Evolutionary conservation across 2,888 invertebrate species (phyloP).

Genomic region (Graphium colonna): DNA sequence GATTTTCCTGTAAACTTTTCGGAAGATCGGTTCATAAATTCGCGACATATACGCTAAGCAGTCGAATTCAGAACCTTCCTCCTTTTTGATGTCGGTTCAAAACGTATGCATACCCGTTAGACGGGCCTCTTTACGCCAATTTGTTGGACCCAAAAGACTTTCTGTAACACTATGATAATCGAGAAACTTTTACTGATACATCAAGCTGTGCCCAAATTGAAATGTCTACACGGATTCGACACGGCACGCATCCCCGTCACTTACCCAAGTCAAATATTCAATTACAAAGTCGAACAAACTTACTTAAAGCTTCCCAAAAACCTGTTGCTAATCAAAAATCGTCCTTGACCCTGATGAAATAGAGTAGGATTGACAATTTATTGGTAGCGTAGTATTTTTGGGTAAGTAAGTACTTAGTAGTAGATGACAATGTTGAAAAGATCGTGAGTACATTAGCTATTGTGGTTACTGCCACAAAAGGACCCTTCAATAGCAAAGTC

Average conservation of each 20-base stretch:
- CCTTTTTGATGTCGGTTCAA: no score
- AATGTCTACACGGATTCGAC: constrained; percentile 48
- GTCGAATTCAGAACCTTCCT: no score
- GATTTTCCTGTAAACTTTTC: no score
- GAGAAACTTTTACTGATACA: background rate
- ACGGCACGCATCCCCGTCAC: constrained; percentile 62
- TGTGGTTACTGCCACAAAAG: constrained; percentile 55
- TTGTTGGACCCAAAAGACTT: background rate
- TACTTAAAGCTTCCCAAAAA: constrained; percentile 17
- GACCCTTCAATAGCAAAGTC: constrained; percentile 58
- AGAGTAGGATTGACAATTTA: constrained; percentile 2
- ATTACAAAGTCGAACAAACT: constrained; percentile 49
- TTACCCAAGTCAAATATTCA: constrained; percentile 76
- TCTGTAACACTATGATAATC: background rate
- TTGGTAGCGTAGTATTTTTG: constrained; percentile 25
- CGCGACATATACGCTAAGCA: no score
- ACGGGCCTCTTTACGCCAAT: background rate
- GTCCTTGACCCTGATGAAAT: constrained; percentile 23
- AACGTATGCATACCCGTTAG: background rate
- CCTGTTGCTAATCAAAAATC: constrained; percentile 20
- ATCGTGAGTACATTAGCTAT: constrained; percentile 75
- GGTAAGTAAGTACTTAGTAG: constrained; percentile 63
- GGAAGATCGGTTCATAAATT: no score
- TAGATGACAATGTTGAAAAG: constrained; percentile 73
- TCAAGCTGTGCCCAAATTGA: constrained; percentile 59